These are phyloP conservation scores for Bruchidius siliquastri DNA, from an alignment of 2,888 invertebrate species.

Conservation along the genomic window DNA sequence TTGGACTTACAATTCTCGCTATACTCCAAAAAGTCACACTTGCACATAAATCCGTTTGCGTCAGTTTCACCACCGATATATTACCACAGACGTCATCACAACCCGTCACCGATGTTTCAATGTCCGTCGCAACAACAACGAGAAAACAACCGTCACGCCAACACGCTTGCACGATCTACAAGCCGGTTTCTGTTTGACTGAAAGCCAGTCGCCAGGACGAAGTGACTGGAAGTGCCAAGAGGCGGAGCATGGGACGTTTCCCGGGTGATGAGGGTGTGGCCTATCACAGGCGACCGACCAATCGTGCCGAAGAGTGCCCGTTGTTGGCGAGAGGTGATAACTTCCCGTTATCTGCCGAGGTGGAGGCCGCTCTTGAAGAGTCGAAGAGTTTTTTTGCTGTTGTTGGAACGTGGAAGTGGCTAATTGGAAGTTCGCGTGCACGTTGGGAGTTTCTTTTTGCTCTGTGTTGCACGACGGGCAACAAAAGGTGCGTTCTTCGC, in stretches of 20 bases:
- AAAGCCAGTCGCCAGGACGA: not conserved
- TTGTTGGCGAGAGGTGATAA: not conserved
- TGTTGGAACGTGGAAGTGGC: not conserved
- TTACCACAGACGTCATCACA: not conserved
- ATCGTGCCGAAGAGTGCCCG: not conserved
- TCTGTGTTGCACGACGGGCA: not conserved
- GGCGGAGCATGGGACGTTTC: not conserved
- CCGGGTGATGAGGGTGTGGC: not conserved
- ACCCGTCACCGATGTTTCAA: not conserved
- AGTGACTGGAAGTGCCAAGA: not conserved
- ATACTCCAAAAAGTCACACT: not conserved
- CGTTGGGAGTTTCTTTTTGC: not conserved
- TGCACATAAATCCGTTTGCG: not conserved
- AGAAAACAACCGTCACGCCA: not conserved
- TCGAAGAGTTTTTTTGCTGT: not conserved
- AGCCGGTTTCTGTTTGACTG: not conserved
- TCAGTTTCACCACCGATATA: not conserved
- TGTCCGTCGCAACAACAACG: not conserved
- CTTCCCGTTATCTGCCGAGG: not conserved
- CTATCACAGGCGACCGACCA: not conserved
- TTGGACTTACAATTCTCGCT: not conserved
- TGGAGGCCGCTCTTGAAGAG: not conserved
- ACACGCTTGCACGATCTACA: not conserved
- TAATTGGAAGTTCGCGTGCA: not conserved
- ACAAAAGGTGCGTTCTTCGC: not conserved